Percentiles rank a stretch among this genome's conserved stretches.
These are phyloP conservation scores for Drosophila prosaltans DNA, from an alignment of 1,140 invertebrate species.

Conservation along the genomic window DNA sequence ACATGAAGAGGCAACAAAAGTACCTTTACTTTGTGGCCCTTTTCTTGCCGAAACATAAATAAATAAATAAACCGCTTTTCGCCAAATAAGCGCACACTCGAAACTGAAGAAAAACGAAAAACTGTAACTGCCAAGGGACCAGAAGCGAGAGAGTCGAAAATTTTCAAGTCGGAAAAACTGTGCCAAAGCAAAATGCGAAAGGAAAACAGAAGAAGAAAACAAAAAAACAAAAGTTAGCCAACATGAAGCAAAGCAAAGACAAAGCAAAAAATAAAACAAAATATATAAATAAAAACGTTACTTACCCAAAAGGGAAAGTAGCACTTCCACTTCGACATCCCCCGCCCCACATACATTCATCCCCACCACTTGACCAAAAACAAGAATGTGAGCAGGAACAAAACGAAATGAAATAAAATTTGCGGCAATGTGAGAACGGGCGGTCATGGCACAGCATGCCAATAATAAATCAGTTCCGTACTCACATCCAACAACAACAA, in stretches of 20 bases:
- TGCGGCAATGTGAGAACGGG: conserved; percentile 45
- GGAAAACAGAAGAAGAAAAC: conserved; percentile 32
- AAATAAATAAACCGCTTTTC: conserved; percentile 75
- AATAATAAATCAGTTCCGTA: conserved; percentile 56
- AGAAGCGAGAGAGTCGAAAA: conserved; percentile 34
- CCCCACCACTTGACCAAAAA: conserved; percentile 12
- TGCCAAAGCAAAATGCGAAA: conserved; percentile 49
- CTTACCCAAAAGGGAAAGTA: conserved; percentile 48
- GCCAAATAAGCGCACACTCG: conserved; percentile 48
- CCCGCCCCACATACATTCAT: conserved; percentile 3
- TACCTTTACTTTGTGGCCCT: conserved; percentile 39
- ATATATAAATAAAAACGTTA: conserved; percentile 64
- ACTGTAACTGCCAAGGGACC: conserved; percentile 45
- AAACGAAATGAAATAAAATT: conserved; percentile 45
- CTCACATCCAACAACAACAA: conserved; percentile 11
- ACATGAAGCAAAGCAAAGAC: conserved; percentile 44
- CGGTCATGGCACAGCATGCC: conserved; percentile 29
- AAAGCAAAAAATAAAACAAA: conserved; percentile 64
- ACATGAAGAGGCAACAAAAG: conserved; percentile 43
- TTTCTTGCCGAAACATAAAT: conserved; percentile 58
- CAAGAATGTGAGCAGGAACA: conserved; percentile 7
- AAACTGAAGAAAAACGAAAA: conserved; percentile 37
- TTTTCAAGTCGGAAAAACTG: conserved; percentile 52
- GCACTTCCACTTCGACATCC: conserved; percentile 58
- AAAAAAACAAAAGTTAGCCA: conserved; percentile 35